phyloP scores from a whole-genome alignment of 2,113 vertebrate genomes.

The Nestor notabilis region DNA sequence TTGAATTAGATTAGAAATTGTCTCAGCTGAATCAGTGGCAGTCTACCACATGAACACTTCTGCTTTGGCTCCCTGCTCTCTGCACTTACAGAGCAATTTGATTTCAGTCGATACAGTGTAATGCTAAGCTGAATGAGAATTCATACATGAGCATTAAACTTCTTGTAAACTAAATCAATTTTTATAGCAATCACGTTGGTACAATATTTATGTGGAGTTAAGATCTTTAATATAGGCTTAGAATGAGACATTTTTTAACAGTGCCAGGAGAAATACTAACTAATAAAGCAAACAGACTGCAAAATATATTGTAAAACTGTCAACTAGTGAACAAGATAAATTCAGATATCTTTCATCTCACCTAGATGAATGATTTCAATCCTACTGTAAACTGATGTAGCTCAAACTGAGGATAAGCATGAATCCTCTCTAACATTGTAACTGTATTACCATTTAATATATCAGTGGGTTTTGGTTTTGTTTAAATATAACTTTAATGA shows the following conservation, averaged over 20 bases:
- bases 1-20: neutral
- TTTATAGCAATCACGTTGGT: neutral
- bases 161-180: neutral
- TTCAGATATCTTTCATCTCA: neutral
- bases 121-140: neutral
- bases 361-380: neutral
- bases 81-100: neutral
- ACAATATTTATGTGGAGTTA: neutral
- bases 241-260: neutral
- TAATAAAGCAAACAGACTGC: constrained; percentile 21
- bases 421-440: neutral
- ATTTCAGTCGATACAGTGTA: neutral
- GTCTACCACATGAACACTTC: neutral
- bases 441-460: neutral
- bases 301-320: neutral
- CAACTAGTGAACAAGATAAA: neutral
- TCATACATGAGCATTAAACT: neutral
- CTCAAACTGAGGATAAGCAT: neutral
- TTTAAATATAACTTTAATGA: neutral
- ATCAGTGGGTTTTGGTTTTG: neutral
- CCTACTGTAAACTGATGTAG: neutral
- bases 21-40: neutral
- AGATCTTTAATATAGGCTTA: neutral
- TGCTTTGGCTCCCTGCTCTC: neutral
- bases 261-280: neutral